A percentile compares a stretch with the other conserved stretches of the same genome.
Evolutionary conservation across 2,113 vertebrate genomes (phyloP).

Genomic region (Corythornis madagascariensis): DNA sequence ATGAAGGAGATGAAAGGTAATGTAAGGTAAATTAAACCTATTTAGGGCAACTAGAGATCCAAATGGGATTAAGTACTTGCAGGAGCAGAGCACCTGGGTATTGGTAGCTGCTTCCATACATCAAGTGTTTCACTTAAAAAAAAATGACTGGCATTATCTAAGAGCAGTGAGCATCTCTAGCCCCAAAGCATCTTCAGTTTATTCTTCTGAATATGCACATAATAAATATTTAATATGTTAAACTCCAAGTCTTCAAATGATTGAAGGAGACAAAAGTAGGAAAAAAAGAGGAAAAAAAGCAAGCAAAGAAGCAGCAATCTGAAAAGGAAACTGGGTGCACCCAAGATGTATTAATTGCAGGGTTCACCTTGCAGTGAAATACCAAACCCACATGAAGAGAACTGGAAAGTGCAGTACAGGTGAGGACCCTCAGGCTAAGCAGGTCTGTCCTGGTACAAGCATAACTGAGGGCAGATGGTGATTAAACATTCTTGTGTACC

Average conservation of each 20-base stretch:
- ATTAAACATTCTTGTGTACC: neutral
- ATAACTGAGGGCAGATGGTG: neutral
- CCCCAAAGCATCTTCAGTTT: neutral
- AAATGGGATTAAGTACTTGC: neutral
- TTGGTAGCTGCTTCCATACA: neutral
- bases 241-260: neutral
- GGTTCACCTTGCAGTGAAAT: neutral
- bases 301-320: neutral
- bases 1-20: neutral
- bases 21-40: neutral
- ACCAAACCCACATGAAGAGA: neutral
- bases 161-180: neutral
- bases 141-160: neutral
- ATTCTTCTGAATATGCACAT: neutral
- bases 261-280: neutral
- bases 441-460: neutral
- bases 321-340: neutral
- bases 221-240: neutral
- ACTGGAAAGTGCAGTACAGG: neutral
- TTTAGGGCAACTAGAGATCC: neutral
- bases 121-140: neutral
- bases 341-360: neutral
- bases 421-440: neutral
- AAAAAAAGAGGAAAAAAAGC: neutral
- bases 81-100: neutral